A percentile compares a stretch with the other conserved stretches of the same genome.
These are phyloP conservation scores for Frankliniella intonsa DNA, from an alignment of 2,888 invertebrate genomes.

Conservation along the genomic window DNA sequence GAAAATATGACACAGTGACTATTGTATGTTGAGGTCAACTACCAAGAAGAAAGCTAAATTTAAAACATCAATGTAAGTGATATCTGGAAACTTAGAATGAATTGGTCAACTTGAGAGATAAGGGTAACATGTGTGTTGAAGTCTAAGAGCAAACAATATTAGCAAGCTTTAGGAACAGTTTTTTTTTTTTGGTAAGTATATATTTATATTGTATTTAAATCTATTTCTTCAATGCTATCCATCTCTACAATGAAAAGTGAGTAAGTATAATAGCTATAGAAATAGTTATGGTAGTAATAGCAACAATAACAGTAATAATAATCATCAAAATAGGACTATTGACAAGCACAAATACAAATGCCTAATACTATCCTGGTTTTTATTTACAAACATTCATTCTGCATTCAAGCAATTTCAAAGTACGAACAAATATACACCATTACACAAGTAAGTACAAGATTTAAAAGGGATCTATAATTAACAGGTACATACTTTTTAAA, in stretches of 20 bases:
- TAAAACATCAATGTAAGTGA: background rate
- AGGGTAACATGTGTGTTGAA: background rate
- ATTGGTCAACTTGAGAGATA: background rate
- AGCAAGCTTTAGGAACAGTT: conserved; percentile 1
- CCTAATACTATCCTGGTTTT: conserved; percentile 10
- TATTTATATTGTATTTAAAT: background rate
- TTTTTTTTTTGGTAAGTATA: background rate
- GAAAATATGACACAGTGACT: background rate
- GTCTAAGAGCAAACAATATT: background rate
- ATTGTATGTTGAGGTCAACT: background rate
- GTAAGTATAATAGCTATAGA: background rate
- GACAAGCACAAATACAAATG: conserved; percentile 23
- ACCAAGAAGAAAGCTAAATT: background rate
- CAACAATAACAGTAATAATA: background rate
- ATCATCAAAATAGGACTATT: background rate
- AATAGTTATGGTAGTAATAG: background rate
- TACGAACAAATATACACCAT: background rate
- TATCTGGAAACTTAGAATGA: background rate
- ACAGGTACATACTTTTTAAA: background rate
- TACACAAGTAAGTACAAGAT: background rate
- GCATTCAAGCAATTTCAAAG: background rate
- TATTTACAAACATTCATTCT: background rate
- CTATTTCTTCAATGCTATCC: conserved; percentile 9
- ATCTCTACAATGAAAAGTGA: background rate
- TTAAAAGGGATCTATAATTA: background rate